Conservation (phyloP, 2,113 vertebrate genomes). For the Dendropsophus ebraccatus region DNA sequence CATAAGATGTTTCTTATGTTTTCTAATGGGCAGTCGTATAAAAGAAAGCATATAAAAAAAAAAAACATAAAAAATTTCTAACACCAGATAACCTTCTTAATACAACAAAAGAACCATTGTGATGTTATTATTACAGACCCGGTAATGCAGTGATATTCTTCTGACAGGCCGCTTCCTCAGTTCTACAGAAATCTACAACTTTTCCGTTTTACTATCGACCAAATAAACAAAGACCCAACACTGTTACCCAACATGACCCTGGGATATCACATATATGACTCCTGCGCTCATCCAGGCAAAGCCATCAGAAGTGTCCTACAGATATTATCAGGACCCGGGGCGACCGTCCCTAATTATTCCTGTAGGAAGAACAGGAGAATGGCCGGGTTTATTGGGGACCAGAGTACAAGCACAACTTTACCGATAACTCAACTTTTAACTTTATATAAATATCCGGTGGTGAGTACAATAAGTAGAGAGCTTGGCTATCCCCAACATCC, state of each 20-base stretch:
- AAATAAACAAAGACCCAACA: background rate
- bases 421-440: background rate
- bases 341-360: background rate
- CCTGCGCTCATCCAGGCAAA: background rate
- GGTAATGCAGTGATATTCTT: background rate
- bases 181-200: background rate
- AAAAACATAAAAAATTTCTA: too few relatives aligned
- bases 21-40: too few relatives aligned
- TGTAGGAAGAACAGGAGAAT: background rate
- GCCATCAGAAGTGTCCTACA: constrained; percentile 11
- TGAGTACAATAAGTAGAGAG: too few relatives aligned
- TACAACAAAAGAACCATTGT: too few relatives aligned
- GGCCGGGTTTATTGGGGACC: constrained; percentile 38
- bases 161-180: background rate
- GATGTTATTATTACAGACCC: too few relatives aligned
- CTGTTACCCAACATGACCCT: constrained; percentile 22
- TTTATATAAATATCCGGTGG: too few relatives aligned
- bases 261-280: constrained; percentile 32
- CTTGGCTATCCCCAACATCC: too few relatives aligned
- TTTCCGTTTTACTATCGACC: background rate
- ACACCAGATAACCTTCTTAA: too few relatives aligned
- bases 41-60: too few relatives aligned
- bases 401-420: background rate
- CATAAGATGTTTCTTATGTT: too few relatives aligned
- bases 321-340: constrained; percentile 18